Percentiles rank a stretch among this genome's conserved stretches.
Conservation (phyloP, 2,797 vertebrate species). For the Tenualosa ilisha region DNA sequence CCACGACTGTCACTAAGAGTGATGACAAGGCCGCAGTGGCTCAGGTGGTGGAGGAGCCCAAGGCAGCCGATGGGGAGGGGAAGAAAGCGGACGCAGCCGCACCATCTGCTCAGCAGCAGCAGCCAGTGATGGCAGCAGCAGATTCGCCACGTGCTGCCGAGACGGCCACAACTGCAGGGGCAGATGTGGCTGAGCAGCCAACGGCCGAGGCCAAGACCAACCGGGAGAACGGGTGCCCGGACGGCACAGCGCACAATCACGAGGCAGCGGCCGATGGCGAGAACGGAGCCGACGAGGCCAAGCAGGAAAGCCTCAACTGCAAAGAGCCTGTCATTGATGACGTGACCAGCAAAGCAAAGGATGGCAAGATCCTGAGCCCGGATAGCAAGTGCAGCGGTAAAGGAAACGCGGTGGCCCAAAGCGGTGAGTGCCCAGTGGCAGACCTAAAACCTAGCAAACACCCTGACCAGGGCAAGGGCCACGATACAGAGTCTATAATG, state of each 20-base stretch:
- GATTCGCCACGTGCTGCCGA: constrained; percentile 39
- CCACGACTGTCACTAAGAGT: constrained; percentile 29
- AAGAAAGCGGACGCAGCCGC: constrained; percentile 38
- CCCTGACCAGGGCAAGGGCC: constrained; percentile 39
- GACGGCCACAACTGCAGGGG: constrained; percentile 44
- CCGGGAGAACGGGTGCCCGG: constrained; percentile 73
- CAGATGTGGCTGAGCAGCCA: constrained; percentile 36
- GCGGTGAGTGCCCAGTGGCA: constrained; percentile 70
- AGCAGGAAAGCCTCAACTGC: constrained; percentile 59
- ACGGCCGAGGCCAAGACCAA: constrained; percentile 66
- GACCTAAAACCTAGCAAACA: background rate
- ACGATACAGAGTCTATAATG: constrained; percentile 43
- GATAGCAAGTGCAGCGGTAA: constrained; percentile 58
- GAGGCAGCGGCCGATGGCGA: constrained; percentile 62
- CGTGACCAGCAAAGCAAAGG: constrained; percentile 56
- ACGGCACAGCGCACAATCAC: constrained; percentile 70
- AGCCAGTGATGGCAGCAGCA: constrained; percentile 25
- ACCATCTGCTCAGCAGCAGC: constrained; percentile 49
- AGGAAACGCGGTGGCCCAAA: constrained; percentile 67
- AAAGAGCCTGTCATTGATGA: constrained; percentile 10
- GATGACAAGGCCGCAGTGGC: constrained; percentile 53
- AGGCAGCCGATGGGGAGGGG: constrained; percentile 46
- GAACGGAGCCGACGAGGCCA: constrained; percentile 58
- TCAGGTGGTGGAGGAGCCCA: constrained; percentile 51
- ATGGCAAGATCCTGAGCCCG: constrained; percentile 73